Percentiles rank a stretch among this genome's conserved stretches.
Evolutionary conservation across 2,888 invertebrate species (phyloP).

Genomic region (Linnaemya vulpina): DNA sequence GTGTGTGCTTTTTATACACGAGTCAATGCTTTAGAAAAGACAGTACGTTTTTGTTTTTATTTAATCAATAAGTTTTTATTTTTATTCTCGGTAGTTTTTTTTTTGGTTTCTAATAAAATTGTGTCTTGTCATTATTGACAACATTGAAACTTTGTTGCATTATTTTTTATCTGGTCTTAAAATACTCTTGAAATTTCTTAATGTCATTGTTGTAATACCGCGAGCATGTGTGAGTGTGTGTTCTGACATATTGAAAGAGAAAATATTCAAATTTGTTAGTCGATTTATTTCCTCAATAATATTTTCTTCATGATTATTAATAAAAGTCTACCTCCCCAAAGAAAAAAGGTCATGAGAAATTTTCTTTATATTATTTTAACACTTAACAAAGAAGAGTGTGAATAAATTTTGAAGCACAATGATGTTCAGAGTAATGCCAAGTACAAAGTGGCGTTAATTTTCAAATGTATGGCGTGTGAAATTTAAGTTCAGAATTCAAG

Average conservation of each 20-base stretch:
- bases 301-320: neutral
- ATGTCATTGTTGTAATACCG: constrained; percentile 10
- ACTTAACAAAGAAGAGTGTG: neutral
- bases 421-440: neutral
- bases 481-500: no score
- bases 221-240: neutral
- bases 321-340: neutral
- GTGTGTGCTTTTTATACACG: no score
- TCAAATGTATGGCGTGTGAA: neutral
- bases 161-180: neutral
- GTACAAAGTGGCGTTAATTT: neutral
- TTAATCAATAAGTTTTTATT: neutral
- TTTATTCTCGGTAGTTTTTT: neutral
- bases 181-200: constrained; percentile 5
- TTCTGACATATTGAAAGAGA: neutral
- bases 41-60: neutral
- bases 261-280: neutral
- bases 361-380: neutral
- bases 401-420: neutral
- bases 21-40: neutral
- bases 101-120: neutral
- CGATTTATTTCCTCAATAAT: neutral
- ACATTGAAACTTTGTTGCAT: constrained; percentile 2
- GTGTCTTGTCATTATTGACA: constrained; percentile 17
- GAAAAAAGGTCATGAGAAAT: constrained; percentile 2